Percentiles rank a stretch among this genome's conserved stretches.
Evolutionary conservation across 2,797 vertebrate species (phyloP).

Genomic region (Morelia viridis): DNA sequence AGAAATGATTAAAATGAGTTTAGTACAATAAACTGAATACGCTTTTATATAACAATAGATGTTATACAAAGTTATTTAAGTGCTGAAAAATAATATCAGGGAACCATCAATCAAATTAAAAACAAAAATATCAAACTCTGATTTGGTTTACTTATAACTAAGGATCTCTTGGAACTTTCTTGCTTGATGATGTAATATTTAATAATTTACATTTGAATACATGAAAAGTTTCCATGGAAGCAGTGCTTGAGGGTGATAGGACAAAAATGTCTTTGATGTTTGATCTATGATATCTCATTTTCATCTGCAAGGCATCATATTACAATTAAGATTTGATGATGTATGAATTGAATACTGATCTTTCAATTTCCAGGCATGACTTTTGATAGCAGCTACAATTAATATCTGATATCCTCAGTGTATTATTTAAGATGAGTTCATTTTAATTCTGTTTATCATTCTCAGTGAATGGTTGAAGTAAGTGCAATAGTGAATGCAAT

Average conservation of each 20-base stretch:
- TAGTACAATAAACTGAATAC: slow-evolving; percentile 25
- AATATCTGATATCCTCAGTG: slow-evolving; percentile 35
- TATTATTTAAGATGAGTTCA: slow-evolving; percentile 56
- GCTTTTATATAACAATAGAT: not conserved
- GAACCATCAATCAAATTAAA: not conserved
- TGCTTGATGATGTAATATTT: not conserved
- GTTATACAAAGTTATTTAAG: not conserved
- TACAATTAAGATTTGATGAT: not conserved
- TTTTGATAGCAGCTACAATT: not conserved
- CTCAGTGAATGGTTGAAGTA: slow-evolving; percentile 51
- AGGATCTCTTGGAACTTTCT: not conserved
- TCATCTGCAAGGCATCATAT: not conserved
- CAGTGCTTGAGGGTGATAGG: not conserved
- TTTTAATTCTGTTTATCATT: slow-evolving; percentile 61
- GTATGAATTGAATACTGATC: not conserved
- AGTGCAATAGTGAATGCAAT: slow-evolving; percentile 45
- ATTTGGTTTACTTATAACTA: not conserved
- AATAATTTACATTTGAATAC: not conserved
- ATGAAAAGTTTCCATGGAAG: not conserved
- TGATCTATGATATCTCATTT: not conserved
- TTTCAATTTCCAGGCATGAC: not conserved
- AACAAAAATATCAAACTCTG: not conserved
- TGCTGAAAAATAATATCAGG: not conserved
- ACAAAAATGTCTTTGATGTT: not conserved
- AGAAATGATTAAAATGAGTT: not conserved